These are phyloP conservation scores for Drosophila borborema DNA, from an alignment of 2,888 invertebrate genomes.

Conservation along the genomic window DNA sequence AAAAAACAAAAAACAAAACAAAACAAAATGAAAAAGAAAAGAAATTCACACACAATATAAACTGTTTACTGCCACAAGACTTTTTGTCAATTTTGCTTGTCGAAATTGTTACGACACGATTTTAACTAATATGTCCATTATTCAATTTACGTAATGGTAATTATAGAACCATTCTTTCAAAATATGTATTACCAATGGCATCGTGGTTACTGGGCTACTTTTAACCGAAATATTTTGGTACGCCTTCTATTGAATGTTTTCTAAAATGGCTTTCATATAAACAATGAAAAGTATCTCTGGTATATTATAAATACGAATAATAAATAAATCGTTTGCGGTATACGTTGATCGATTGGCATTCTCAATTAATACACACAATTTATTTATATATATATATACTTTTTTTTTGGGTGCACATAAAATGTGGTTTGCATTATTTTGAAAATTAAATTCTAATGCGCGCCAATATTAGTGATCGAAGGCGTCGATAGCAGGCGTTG, in stretches of 20 bases:
- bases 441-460: background rate
- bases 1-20: no score
- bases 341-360: background rate
- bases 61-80: conserved; percentile 70
- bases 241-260: background rate
- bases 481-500: background rate
- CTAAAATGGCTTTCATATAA: background rate
- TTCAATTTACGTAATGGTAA: conserved; percentile 12
- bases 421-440: background rate
- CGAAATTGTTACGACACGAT: conserved; percentile 46
- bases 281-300: background rate
- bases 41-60: conserved; percentile 37
- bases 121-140: conserved; percentile 29
- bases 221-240: conserved; percentile 5
- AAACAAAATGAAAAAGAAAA: no score
- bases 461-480: background rate
- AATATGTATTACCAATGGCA: background rate
- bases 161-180: conserved; percentile 15
- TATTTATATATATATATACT: no score
- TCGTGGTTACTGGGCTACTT: conserved; percentile 1
- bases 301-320: background rate
- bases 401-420: background rate
- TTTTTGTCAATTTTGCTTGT: conserved; percentile 67
- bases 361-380: background rate
- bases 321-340: background rate